Evolutionary conservation across 2,888 invertebrate species (phyloP), one percentile per base, ranked within the genome.

Genomic region (Caenorhabditis sp.): DNA sequence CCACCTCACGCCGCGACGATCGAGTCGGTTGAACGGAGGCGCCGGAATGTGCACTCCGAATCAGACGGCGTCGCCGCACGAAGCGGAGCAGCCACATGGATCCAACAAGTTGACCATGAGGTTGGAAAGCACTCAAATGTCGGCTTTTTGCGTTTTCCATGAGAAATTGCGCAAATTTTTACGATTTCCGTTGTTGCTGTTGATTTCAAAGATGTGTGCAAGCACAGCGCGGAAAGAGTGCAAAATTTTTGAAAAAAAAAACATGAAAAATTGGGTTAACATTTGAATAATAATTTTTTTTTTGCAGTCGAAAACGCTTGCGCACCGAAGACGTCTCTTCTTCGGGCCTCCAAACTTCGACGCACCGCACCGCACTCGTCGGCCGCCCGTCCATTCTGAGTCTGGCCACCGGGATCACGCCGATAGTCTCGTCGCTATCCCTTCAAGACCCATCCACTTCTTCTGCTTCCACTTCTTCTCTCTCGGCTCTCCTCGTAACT

Each of bases 381-480:
- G 39, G 17, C 32, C 24, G 8, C 46, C 7, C 46, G 3, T 41
- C 41, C 4, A n/a, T 17, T 17, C 7, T n/a, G n/a, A n/a, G 7
- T n/a, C 22, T 26, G 13, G 15, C 52, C 8, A 70, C 63, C 6
- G 75, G 75, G 20, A 52, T 76, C 1, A 76, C 75, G 0, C 75
- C 75, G 5, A 50, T 63, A 1, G 50, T 76, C 7, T 41, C 48
- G 6, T 43, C 27, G 2, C 20, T 45, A 11, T 45, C 30, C 30
- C 48, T 39, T 20, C 48, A 61, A 20, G 61, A 50, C 39, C 50
- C 35, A n/a, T 13, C n/a, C n/a, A n/a, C n/a, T n/a, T n/a, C n/a
- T n/a, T n/a, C n/a, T n/a, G n/a, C n/a, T n/a, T n/a, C n/a, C n/a
- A n/a, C n/a, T n/a, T n/a, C n/a, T n/a, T n/a, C n/a, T n/a, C n/a